Evolutionary conservation across 2,113 vertebrate species (phyloP).

Genomic region (Martes martes): DNA sequence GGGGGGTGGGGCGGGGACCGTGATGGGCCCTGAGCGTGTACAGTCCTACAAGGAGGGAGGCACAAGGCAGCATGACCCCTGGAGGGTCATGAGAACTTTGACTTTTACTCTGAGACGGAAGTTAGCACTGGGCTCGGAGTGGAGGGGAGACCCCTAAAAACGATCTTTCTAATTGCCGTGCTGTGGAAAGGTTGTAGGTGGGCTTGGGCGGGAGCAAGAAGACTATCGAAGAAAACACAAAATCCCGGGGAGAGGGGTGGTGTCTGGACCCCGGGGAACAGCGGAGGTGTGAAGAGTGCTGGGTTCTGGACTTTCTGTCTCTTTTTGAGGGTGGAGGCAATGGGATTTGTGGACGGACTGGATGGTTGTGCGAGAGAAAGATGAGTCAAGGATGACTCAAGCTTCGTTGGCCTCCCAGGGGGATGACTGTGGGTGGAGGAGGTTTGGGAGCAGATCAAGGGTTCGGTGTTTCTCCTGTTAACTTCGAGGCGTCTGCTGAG

Average conservation of each 20-base stretch:
- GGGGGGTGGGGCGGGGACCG: not conserved
- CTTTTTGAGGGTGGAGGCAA: not conserved
- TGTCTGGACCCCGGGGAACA: not conserved
- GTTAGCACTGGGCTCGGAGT: not conserved
- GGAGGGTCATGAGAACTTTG: not conserved
- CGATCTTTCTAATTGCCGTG: not conserved
- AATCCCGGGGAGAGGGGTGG: not conserved
- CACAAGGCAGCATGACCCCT: not conserved
- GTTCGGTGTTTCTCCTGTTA: not conserved
- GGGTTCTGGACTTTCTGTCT: not conserved
- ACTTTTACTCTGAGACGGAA: not conserved
- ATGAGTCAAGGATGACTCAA: slow-evolving; percentile 54
- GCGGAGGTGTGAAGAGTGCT: not conserved
- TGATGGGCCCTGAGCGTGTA: fast-evolving
- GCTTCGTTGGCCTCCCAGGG: not conserved
- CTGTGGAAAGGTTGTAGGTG: not conserved
- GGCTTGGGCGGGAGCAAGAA: not conserved
- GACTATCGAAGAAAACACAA: not conserved
- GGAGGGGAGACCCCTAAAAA: not conserved
- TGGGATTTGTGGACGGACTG: not conserved
- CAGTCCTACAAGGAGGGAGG: not conserved
- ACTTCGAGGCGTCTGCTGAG: not conserved
- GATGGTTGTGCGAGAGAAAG: not conserved
- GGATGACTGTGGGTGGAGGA: slow-evolving; percentile 23
- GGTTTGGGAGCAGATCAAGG: not conserved